A percentile compares a stretch with the other conserved stretches of the same genome.
These are phyloP conservation scores for Drosophila carrolli DNA, from an alignment of 1,140 invertebrate species.

Conservation along the genomic window DNA sequence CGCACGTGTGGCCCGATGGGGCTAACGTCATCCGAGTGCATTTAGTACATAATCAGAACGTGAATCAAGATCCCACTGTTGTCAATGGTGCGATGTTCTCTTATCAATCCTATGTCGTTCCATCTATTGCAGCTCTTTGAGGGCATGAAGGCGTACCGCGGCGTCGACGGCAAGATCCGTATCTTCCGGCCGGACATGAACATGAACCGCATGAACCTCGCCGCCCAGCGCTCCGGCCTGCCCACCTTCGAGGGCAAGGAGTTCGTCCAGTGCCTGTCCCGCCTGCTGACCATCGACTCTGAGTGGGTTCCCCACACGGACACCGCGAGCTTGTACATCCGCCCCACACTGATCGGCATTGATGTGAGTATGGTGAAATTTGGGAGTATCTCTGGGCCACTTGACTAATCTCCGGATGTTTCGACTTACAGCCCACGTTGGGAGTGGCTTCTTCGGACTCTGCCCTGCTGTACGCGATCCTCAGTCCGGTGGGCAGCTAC, in stretches of 20 bases:
- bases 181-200: slow-evolving; percentile 98
- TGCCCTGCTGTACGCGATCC: slow-evolving; percentile 95
- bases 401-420: slow-evolving; percentile 5
- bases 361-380: slow-evolving; percentile 90
- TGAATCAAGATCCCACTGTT: slow-evolving; percentile 18
- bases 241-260: slow-evolving; percentile 96
- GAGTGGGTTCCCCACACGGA: slow-evolving; percentile 98
- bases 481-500: slow-evolving; percentile 97
- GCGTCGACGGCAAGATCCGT: slow-evolving; percentile 96
- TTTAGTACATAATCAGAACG: neutral
- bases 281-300: slow-evolving; percentile 95
- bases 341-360: slow-evolving; percentile 98
- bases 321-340: slow-evolving; percentile 95
- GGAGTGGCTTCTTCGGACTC: slow-evolving; percentile 94
- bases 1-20: slow-evolving; percentile 16
- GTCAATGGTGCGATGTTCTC: slow-evolving; percentile 15
- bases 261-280: slow-evolving; percentile 93
- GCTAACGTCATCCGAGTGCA: slow-evolving; percentile 18
- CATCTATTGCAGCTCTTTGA: slow-evolving; percentile 94
- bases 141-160: slow-evolving; percentile 98
- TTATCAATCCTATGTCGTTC: slow-evolving; percentile 13
- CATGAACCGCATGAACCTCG: slow-evolving; percentile 95
- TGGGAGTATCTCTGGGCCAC: neutral
- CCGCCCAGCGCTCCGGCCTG: slow-evolving; percentile 93
- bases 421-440: slow-evolving; percentile 90